A percentile compares a stretch with the other conserved stretches of the same genome.
Evolutionary conservation across 2,113 vertebrate genomes (phyloP).

Genomic region (Colius striatus): DNA sequence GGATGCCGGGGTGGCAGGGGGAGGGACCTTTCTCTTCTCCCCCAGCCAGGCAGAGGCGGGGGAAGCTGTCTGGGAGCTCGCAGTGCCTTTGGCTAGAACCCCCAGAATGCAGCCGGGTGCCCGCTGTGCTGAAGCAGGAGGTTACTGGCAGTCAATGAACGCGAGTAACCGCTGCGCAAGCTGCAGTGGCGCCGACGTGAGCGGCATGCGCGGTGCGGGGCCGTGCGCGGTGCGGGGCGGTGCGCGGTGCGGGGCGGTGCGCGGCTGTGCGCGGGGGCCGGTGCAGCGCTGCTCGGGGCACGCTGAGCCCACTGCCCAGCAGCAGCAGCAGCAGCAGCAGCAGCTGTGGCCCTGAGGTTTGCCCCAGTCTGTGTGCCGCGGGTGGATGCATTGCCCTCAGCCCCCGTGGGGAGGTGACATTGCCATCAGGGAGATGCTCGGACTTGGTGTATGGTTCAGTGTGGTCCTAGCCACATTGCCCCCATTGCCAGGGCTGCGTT

Average conservation of each 20-base stretch:
- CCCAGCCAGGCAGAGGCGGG: neutral
- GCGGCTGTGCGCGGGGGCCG: neutral
- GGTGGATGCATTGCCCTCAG: neutral
- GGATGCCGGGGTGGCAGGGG: accelerated
- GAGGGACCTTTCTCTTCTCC: neutral
- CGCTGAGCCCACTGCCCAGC: neutral
- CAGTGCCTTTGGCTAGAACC: neutral
- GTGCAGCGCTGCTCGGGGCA: neutral
- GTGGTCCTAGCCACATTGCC: neutral
- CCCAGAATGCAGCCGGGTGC: neutral
- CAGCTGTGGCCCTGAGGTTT: neutral
- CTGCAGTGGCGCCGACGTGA: conserved; percentile 65
- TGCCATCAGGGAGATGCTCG: neutral
- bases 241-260: neutral
- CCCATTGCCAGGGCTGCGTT: neutral
- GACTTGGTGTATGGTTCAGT: accelerated
- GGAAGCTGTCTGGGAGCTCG: neutral
- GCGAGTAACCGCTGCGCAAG: conserved; percentile 62
- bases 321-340: no score
- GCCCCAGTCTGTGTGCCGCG: no score
- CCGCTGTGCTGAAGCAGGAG: neutral
- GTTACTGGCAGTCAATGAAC: conserved; percentile 76
- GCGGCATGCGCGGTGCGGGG: conserved; percentile 41
- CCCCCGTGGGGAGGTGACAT: no score
- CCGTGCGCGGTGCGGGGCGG: neutral